Conservation (phyloP, 2,113 vertebrate genomes). For the Helogale parvula region DNA sequence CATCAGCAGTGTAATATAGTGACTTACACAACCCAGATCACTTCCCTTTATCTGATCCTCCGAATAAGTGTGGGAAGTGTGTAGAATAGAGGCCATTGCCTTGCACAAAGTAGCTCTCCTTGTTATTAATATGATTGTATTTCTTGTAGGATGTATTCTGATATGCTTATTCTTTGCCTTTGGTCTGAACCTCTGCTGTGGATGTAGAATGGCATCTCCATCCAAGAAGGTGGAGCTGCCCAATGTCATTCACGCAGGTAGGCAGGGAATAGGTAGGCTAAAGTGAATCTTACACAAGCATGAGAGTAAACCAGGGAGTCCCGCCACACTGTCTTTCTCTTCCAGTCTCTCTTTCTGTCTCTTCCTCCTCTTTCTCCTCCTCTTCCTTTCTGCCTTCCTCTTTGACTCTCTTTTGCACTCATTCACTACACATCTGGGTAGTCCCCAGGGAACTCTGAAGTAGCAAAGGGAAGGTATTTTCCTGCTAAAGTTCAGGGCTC, state of each 20-base stretch:
- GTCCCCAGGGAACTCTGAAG: background rate
- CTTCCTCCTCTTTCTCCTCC: background rate
- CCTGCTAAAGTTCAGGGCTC: background rate
- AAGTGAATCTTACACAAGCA: background rate
- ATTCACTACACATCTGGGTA: background rate
- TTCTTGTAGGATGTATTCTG: background rate
- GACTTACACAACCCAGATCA: background rate
- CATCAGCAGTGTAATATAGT: background rate
- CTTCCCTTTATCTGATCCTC: background rate
- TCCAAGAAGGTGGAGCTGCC: background rate
- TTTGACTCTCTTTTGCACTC: too few species aligned
- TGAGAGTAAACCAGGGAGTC: background rate
- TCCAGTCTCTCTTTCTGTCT: background rate
- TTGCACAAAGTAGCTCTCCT: background rate
- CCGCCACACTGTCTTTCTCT: background rate
- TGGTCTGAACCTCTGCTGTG: background rate
- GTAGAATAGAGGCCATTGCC: background rate
- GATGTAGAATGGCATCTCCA: background rate
- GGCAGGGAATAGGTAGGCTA: background rate
- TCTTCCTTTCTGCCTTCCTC: accelerated
- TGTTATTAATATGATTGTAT: background rate
- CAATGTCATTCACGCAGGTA: background rate
- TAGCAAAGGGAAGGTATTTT: background rate
- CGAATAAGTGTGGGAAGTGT: background rate
- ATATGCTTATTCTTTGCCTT: background rate